Base-by-base conservation (phyloP, 1,140 invertebrate genomes). In the Camponotus floridanus region DNA sequence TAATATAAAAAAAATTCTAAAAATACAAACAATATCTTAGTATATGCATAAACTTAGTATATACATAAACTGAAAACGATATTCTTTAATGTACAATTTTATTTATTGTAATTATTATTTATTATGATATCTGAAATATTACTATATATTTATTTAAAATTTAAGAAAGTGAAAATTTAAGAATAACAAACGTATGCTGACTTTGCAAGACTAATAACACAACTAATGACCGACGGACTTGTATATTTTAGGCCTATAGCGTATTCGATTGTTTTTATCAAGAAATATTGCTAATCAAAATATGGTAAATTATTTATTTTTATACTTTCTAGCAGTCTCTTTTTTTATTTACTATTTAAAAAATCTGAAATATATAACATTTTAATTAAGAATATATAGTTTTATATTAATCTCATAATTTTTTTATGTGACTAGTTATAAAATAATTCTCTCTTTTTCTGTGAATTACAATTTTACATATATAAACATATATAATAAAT, bases 201-300 rank as follows among this genome's bases (percentile, higher is more conserved):
- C 26, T 51, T 15, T 64, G 11, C 1, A 67, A 26, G 26, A 36
- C 13, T 1, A n/a, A 39, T 31, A 6, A 26, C 26, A 18, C 15
- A 45, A 39, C 36, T 13, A 39, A 33, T 45, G 33, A n/a, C 74
- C 86, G 87, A 85, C 87, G 80, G 87, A 15, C 18, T 64, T 59
- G 51, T 33, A 64, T n/a, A 61, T 42, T 85, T 87, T 68, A 79
- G 45, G 68, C 70, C 62, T 59, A 71, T 36, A 42, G 18, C 36
- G 18, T 21, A n/a, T 11, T 3, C 26, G 6, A 11, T 33, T 6
- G 0, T n/a, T 42, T 1, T 42, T 8, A 31, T 74, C 26, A 11
- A 51, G 7, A 26, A 85, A 86, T 26, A 45, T 74, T 74, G 8
- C 1, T 48, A n/a, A 55, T 73, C n/a, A 31, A 64, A 70, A 3